A percentile compares a stretch with the other conserved stretches of the same genome.
Conservation (phyloP, 2,797 vertebrate species). For the Acrocephalus scirpaceus region DNA sequence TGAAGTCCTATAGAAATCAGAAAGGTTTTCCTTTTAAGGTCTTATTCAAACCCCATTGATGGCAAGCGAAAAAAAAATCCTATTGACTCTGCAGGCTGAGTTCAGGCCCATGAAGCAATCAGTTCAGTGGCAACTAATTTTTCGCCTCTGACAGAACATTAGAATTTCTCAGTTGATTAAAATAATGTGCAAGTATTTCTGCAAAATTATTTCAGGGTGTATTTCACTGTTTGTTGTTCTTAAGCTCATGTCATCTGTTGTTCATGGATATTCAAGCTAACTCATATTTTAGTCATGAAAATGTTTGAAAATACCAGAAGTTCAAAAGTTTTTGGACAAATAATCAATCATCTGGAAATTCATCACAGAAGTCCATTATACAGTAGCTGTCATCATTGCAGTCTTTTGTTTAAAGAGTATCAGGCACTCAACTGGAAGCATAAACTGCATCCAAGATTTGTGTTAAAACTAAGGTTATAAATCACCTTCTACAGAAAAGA, state of each 20-base stretch:
- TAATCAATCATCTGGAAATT: slow-evolving; percentile 30
- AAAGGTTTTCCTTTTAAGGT: slow-evolving; percentile 31
- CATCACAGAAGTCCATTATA: slow-evolving; percentile 19
- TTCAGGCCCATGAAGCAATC: not conserved
- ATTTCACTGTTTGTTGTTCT: not conserved
- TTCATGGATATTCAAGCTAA: not conserved
- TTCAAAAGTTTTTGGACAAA: not conserved
- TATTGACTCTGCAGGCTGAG: not conserved
- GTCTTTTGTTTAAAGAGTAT: slow-evolving; percentile 46
- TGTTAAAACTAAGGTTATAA: slow-evolving; percentile 31
- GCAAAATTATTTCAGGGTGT: not conserved
- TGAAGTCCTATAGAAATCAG: not conserved
- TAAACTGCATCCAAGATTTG: slow-evolving; percentile 24
- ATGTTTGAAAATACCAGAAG: slow-evolving; percentile 18
- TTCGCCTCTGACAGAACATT: not conserved
- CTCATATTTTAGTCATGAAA: not conserved
- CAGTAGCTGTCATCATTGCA: slow-evolving; percentile 30
- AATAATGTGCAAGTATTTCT: not conserved
- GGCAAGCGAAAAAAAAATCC: not conserved
- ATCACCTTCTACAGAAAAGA: not conserved
- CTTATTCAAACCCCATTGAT: not conserved
- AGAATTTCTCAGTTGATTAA: not conserved
- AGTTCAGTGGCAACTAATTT: not conserved
- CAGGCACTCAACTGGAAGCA: slow-evolving; percentile 25
- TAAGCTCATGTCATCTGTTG: not conserved